Evolutionary conservation across 2,113 vertebrate genomes (phyloP).

Genomic region (Eublepharis macularius): DNA sequence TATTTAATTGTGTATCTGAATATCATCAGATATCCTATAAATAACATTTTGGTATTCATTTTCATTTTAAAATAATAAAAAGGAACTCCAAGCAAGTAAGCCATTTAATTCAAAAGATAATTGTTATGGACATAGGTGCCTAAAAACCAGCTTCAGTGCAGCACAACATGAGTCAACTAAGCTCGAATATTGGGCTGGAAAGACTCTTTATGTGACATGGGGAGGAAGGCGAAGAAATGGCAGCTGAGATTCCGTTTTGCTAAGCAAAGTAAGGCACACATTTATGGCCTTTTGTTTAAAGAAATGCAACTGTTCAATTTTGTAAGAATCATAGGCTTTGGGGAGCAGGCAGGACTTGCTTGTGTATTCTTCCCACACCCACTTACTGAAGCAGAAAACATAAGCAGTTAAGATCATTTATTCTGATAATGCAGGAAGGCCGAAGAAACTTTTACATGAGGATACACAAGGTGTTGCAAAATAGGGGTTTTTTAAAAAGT

Average conservation of each 20-base stretch:
- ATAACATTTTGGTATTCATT: neutral
- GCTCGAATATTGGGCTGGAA: neutral
- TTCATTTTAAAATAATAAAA: neutral
- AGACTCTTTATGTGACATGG: neutral
- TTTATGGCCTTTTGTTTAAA: neutral
- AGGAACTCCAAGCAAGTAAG: neutral
- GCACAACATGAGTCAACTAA: neutral
- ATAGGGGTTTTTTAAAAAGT: neutral
- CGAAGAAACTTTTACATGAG: neutral
- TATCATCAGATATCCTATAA: neutral
- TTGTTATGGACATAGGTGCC: neutral
- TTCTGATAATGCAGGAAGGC: conserved; percentile 1
- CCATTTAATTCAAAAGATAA: conserved; percentile 7
- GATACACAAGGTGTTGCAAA: neutral
- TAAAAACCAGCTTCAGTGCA: neutral
- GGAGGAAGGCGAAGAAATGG: neutral
- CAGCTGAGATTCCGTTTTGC: neutral
- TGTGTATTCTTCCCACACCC: neutral
- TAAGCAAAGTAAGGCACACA: neutral
- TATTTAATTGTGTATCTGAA: neutral
- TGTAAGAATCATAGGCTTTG: neutral
- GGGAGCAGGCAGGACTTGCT: neutral
- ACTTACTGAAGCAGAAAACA: neutral
- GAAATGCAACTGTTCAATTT: neutral
- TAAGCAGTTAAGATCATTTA: neutral